Evolutionary conservation across 2,113 vertebrate genomes (phyloP), one percentile per base, ranked within the genome.

Genomic region (Carassius auratus): DNA sequence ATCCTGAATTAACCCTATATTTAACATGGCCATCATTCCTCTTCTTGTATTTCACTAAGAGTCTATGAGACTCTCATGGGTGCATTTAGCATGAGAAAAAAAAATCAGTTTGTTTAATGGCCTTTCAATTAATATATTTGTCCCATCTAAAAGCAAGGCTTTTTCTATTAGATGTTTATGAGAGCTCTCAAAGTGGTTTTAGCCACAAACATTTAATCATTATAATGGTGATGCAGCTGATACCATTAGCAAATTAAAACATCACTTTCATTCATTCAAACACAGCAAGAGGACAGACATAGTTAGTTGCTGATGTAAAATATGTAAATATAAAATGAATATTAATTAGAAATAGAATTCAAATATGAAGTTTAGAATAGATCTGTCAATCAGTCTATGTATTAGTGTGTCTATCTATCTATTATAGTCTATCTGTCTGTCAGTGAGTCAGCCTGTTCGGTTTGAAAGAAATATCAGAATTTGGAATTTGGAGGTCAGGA

Each of bases 191-290:
- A 52, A 76, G 45, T 76, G 74, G 50, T 76, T 12, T 76, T 52
- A 76, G n/a, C 74, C 74, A 76, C 74, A 76, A 76, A 76, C 52
- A 23, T 23, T 7, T 23, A 52, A 7, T 52, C 13, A 76, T 76
- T 52, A 14, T 52, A 76, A 52, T 52, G 74, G 48, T 2, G 45
- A 52, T 17, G 74, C 5, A 76, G 4, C 45, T 50, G 45, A 76
- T 14, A 52, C 45, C 74, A 76, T 76, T 76, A 30, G 45, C 30
- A 76, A 76, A 76, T 76, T 17, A 76, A 76, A 76, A 48, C 10
- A 45, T 42, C 42, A 42, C 42, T 42, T 42, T 42, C 42, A 76
- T 76, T 48, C 45, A 48, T 3, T 76, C 74, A n/a, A 76, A 76
- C 45, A 76, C 45, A 8, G 23, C 5, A 21, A 0, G 26, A 14